Conservation (phyloP, 2,797 vertebrate genomes). For the Peromyscus aztecus region DNA sequence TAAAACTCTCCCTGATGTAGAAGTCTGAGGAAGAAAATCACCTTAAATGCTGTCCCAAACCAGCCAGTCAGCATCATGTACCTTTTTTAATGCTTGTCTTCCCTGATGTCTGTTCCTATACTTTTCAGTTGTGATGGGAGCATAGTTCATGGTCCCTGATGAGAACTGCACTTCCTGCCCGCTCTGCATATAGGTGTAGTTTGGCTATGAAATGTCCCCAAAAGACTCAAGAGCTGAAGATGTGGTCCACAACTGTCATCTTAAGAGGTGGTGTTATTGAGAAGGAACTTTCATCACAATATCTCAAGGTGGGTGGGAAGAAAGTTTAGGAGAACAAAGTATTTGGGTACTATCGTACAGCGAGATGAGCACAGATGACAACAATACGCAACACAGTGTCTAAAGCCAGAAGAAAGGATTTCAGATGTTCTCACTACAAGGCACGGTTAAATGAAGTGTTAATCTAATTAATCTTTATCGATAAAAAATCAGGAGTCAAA, state of each 20-base stretch:
- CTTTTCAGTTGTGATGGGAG: background rate
- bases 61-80: background rate
- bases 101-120: background rate
- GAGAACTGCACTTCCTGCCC: background rate
- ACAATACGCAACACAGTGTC: background rate
- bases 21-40: background rate
- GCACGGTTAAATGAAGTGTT: background rate
- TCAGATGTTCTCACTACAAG: background rate
- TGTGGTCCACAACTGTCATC: no score
- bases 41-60: conserved; percentile 28
- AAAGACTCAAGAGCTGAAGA: background rate
- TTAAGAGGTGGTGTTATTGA: background rate
- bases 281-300: background rate
- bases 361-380: background rate
- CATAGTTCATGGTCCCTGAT: background rate
- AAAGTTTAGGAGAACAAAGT: background rate
- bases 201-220: background rate
- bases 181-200: background rate
- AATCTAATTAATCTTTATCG: no score
- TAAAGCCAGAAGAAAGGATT: background rate
- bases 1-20: background rate
- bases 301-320: background rate
- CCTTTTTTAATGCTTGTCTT: conserved; percentile 21
- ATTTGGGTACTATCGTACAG: background rate
- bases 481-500: no score